Evolutionary conservation across 2,113 vertebrate genomes (phyloP), one percentile per base, ranked within the genome.

Genomic region (Aegotheles bennettii): DNA sequence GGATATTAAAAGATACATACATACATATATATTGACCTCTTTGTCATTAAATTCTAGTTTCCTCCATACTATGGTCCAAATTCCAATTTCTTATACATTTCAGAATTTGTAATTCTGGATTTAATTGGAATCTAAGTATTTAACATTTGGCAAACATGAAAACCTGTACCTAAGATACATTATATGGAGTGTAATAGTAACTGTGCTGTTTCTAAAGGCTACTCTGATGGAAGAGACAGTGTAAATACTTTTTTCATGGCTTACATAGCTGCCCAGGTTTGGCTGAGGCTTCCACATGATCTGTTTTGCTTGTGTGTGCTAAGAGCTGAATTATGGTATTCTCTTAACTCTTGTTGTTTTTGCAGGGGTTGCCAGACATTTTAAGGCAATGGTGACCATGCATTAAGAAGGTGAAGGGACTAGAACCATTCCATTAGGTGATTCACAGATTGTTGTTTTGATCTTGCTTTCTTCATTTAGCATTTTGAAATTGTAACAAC

Each of bases 111-210:
- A 67, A 29, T 75, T 75, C 12, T 19, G 54, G 53, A 78, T 64
- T 75, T 29, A 78, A 47, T 54, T 40, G 17, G n/a, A 68, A 60
- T 71, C 3, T 56, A 65, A 43, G 9, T 63, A 68, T 56, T 38
- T 68, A 59, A 47, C 11, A 26, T 84, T 43, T 48, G 14, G 3
- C 78, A 29, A 85, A 43, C 3, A 4, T 31, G 26, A 51, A 70
- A 90, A 29, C 36, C n/a, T 51, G 5, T 17, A 38, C 11, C 6
- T 15, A 33, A 36, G 13, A 7, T 45, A 20, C 0, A 0, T 29
- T 61, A 21, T 13, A 76, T 2, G 48, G 18, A 71, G 9, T 23
- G 7, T 36, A 48, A 43, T 43, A 74, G 42, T 47, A 75, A 17
- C 47, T 84, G 36, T 71, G n/a, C 33, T 43, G 2, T 74, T 89